Percentiles rank a stretch among this genome's conserved stretches.
Conservation (phyloP, 2,113 vertebrate species). For the Cephalopholis sonnerati region DNA sequence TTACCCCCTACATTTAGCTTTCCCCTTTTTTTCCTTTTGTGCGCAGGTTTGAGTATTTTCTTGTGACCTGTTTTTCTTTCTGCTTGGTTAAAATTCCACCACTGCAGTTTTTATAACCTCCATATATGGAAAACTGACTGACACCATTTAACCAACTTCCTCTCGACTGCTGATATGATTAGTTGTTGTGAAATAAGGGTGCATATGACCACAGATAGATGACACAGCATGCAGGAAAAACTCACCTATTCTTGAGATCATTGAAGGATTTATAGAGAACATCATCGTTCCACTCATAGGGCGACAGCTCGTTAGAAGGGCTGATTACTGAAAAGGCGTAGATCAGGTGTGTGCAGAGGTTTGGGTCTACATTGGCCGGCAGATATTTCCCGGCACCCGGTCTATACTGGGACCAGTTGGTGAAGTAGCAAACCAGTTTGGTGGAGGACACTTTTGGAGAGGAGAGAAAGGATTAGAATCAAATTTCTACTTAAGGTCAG, state of each 20-base stretch:
- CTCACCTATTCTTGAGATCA: constrained; percentile 84
- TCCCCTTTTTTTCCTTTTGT: neutral
- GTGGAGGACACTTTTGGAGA: constrained; percentile 81
- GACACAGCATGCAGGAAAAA: constrained; percentile 4
- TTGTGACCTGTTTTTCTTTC: neutral
- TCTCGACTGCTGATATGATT: neutral
- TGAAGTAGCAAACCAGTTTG: constrained; percentile 89
- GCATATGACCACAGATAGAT: neutral
- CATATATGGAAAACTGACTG: neutral
- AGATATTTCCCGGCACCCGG: constrained; percentile 77
- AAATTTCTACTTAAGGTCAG: neutral
- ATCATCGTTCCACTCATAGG: constrained; percentile 86
- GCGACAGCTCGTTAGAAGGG: constrained; percentile 83
- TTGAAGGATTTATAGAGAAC: constrained; percentile 87
- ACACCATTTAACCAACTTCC: neutral
- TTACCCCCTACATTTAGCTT: neutral
- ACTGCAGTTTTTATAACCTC: neutral
- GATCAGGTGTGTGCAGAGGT: constrained; percentile 87
- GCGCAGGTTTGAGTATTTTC: neutral
- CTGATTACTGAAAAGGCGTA: constrained; percentile 88
- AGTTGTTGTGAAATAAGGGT: neutral
- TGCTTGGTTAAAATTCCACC: neutral
- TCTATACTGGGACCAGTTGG: constrained; percentile 90
- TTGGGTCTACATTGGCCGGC: constrained; percentile 83
- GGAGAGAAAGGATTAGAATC: neutral